A percentile compares a stretch with the other conserved stretches of the same genome.
Conservation (phyloP, 2,113 vertebrate species). For the Promerops cafer region DNA sequence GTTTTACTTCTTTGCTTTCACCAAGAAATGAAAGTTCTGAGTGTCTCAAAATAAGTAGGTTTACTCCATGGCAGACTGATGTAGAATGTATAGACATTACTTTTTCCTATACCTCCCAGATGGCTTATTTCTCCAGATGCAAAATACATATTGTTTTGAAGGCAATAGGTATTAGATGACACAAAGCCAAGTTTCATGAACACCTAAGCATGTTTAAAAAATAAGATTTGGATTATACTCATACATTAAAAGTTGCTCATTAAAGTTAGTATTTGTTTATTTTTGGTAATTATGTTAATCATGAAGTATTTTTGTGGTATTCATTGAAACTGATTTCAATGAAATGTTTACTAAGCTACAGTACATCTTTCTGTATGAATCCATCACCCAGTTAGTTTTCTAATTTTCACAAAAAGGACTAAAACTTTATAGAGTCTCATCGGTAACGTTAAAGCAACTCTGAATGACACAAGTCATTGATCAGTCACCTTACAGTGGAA, state of each 20-base stretch:
- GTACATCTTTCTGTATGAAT: not conserved
- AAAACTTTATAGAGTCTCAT: not conserved
- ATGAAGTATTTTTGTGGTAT: not conserved
- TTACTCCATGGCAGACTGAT: not conserved
- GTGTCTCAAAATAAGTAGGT: not conserved
- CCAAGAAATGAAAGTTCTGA: not conserved
- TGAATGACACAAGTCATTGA: not conserved
- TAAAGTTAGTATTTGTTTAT: constrained; percentile 5
- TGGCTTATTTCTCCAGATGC: not conserved
- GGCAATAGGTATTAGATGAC: not conserved
- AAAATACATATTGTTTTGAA: not conserved
- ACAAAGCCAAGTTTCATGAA: constrained; percentile 11
- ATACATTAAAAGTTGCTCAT: not conserved
- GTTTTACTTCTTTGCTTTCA: not conserved
- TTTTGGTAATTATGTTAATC: constrained; percentile 3
- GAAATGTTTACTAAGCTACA: not conserved
- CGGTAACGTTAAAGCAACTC: not conserved
- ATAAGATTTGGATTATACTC: not conserved
- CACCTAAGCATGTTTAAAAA: not conserved
- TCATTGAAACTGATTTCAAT: not conserved
- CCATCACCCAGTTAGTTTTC: not conserved
- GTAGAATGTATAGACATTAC: not conserved
- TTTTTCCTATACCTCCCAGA: not conserved
- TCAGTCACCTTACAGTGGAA: not conserved
- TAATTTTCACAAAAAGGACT: not conserved